Evolutionary conservation across 2,113 vertebrate genomes (phyloP).

Genomic region (Pelvicachromis taeniatus): DNA sequence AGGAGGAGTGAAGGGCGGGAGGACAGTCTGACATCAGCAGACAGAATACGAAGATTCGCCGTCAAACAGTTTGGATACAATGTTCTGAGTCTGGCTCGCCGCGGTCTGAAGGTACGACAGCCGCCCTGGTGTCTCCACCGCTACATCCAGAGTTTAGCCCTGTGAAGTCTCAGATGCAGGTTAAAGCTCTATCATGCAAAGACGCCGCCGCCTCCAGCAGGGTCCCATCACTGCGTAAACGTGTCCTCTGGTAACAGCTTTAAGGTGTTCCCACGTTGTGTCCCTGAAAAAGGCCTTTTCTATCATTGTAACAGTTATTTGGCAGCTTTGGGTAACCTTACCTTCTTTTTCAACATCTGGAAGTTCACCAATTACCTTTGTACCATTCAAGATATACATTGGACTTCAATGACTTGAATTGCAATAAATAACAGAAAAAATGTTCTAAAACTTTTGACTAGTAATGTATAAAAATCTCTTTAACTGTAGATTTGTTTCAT

Average conservation of each 20-base stretch:
- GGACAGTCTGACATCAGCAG: conserved; percentile 62
- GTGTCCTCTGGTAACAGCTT: too few species aligned
- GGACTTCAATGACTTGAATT: background rate
- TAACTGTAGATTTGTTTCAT: background rate
- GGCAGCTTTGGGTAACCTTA: background rate
- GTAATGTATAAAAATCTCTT: background rate
- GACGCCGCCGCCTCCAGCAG: too few species aligned
- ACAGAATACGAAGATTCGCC: conserved; percentile 54
- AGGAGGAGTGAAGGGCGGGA: conserved; percentile 55
- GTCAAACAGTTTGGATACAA: conserved; percentile 69
- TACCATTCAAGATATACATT: background rate
- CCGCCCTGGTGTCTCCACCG: background rate
- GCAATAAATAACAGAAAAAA: background rate
- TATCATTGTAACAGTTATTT: too few species aligned
- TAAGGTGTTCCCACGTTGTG: too few species aligned
- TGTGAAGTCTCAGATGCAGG: background rate
- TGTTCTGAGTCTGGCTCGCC: conserved; percentile 82
- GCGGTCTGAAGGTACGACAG: conserved; percentile 73
- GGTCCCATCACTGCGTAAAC: too few species aligned
- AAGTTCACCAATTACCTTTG: background rate
- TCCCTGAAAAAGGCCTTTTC: too few species aligned
- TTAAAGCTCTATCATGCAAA: background rate
- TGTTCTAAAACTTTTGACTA: background rate
- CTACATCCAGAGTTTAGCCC: background rate
- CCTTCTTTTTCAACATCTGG: background rate